Base-by-base conservation (phyloP, 2,888 invertebrate genomes). In the Helicoverpa assulta region DNA sequence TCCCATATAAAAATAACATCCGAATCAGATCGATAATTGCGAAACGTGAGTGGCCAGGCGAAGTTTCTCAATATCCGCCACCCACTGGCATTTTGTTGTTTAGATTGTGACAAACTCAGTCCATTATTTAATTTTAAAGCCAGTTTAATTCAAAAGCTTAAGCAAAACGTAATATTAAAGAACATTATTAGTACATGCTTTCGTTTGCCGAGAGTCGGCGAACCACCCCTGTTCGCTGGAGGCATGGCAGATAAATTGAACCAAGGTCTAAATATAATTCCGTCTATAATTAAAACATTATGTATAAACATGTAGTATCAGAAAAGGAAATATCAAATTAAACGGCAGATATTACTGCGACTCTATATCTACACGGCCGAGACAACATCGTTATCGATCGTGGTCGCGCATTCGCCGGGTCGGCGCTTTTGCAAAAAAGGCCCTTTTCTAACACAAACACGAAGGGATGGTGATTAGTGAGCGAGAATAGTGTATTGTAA, bases 341-440 rank as follows among this genome's bases (percentile, higher is more conserved):
- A 84, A 83, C 76, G 76, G 84, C 85, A 77, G 74, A 89, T 88
- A 88, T 81, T 84, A 86, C 87, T 87, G 85, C 85, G 80, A 73
- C 86, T 82, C 71, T 85, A 85, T 85, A 83, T 86, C 86, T 87
- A 87, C 84, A 86, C 88, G 85, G 87, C 82, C 87, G 90, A 89
- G 93, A 93, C 93, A 93, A 94, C 93, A 93, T 94, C 92, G 91
- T 92, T 95, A 95, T 95, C 93, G 95, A 95, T 95, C 95, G 95
- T 76, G 78, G 87, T 80, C 89, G 90, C 90, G 91, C 91, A 88
- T 89, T 91, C 86, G 86, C 85, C 84, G 85, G 84, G 84, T 88
- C 92, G 91, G 91, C 86, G 79, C 83, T 84, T 77, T 89, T 70
- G 88, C 90, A 74, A 81, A 89, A 84, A 88, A 83, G 76, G 57